A percentile compares a stretch with the other conserved stretches of the same genome.
Evolutionary conservation across 2,113 vertebrate genomes (phyloP).

Genomic region (Apaloderma vittatum): DNA sequence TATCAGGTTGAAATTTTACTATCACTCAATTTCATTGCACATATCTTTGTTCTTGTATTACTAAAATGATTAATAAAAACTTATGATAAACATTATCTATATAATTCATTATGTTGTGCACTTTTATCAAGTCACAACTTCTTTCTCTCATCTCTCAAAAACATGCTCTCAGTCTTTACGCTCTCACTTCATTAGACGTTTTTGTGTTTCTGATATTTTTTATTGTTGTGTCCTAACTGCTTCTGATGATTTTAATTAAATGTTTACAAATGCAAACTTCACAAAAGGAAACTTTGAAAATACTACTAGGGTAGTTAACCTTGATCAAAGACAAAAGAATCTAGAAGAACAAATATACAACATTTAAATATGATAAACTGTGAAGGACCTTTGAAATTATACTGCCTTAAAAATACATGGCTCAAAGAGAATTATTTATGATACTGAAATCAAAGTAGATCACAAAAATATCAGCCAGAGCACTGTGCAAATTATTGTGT

Average conservation of each 20-base stretch:
- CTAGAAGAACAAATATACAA: not conserved
- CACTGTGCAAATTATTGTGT: not conserved
- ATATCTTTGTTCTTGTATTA: slow-evolving; percentile 32
- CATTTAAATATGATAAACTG: not conserved
- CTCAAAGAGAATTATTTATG: not conserved
- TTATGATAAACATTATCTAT: slow-evolving; percentile 11
- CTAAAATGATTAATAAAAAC: slow-evolving; percentile 25
- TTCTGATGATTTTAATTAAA: slow-evolving; percentile 48
- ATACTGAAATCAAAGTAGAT: not conserved
- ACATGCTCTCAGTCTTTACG: not conserved
- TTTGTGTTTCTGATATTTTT: slow-evolving; percentile 20
- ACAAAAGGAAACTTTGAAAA: slow-evolving; percentile 22
- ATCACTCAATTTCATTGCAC: slow-evolving; percentile 32
- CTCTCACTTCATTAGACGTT: not conserved
- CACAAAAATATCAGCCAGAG: not conserved
- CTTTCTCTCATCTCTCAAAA: slow-evolving; percentile 50
- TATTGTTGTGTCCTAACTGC: not conserved
- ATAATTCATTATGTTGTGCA: slow-evolving; percentile 22
- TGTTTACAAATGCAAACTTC: slow-evolving; percentile 19
- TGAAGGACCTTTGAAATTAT: slow-evolving; percentile 25
- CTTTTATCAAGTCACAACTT: not conserved
- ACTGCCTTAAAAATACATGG: not conserved
- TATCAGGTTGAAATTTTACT: slow-evolving; percentile 29
- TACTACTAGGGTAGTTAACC: slow-evolving; percentile 13
- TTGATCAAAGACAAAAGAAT: slow-evolving; percentile 16